These are phyloP conservation scores for Cyclura pinguis DNA, from an alignment of 2,797 vertebrate genomes.

Conservation along the genomic window DNA sequence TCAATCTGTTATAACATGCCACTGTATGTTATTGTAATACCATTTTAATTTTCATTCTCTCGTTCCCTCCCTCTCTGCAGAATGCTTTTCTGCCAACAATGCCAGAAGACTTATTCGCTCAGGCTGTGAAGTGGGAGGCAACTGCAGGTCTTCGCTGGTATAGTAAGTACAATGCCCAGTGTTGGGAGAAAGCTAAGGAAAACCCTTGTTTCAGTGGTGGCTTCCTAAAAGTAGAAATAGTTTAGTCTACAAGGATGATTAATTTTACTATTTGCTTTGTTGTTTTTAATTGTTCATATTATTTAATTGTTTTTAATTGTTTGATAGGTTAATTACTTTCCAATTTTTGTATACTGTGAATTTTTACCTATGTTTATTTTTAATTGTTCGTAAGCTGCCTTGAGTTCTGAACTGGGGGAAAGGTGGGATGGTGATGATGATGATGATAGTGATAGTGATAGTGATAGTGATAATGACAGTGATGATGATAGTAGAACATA, in stretches of 20 bases:
- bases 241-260: background rate
- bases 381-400: too few relatives aligned
- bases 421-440: too few relatives aligned
- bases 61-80: constrained; percentile 72
- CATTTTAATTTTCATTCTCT: background rate
- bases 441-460: too few relatives aligned
- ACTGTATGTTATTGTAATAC: background rate
- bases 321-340: too few relatives aligned
- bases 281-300: too few relatives aligned
- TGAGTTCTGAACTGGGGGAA: too few relatives aligned
- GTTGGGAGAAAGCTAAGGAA: background rate
- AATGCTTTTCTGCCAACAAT: constrained; percentile 91
- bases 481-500: background rate
- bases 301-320: too few relatives aligned
- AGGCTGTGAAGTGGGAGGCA: constrained; percentile 77
- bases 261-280: background rate
- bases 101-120: constrained; percentile 89
- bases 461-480: too few relatives aligned
- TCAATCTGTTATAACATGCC: background rate
- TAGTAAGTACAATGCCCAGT: constrained; percentile 84
- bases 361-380: too few relatives aligned
- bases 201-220: background rate
- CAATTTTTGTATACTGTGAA: too few relatives aligned
- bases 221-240: background rate
- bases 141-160: constrained; percentile 82